Percentiles rank a stretch among this genome's conserved stretches.
These are phyloP conservation scores for Scaptomyza flava DNA, from an alignment of 2,888 invertebrate species.

Conservation along the genomic window DNA sequence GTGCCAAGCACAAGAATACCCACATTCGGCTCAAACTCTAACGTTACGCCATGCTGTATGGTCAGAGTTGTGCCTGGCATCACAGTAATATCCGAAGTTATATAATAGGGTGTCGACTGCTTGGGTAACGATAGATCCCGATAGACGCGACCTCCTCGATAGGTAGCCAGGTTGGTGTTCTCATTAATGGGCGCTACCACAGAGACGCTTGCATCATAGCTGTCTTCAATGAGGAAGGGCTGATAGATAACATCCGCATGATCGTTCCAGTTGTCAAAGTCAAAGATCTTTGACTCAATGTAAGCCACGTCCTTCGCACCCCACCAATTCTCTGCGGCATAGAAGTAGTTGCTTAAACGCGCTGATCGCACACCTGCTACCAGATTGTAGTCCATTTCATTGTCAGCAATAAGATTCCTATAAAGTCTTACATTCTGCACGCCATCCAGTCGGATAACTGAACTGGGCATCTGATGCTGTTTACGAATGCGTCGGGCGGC, in stretches of 20 bases:
- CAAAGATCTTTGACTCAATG: constrained; percentile 95
- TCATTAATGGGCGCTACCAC: constrained; percentile 85
- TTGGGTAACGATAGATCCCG: constrained; percentile 88
- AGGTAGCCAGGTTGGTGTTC: constrained; percentile 87
- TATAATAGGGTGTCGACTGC: constrained; percentile 89
- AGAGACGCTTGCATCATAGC: constrained; percentile 91
- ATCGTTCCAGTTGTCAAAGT: constrained; percentile 99
- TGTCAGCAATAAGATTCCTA: constrained; percentile 94
- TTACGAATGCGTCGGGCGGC: constrained; percentile 60
- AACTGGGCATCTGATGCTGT: constrained; percentile 86
- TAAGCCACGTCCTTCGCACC: constrained; percentile 90
- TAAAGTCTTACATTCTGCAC: constrained; percentile 96
- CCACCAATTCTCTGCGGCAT: constrained; percentile 99
- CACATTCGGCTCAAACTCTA: constrained; percentile 98
- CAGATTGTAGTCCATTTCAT: constrained; percentile 94
- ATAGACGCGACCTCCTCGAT: constrained; percentile 90
- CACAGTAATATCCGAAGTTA: constrained; percentile 96
- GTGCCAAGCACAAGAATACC: constrained; percentile 97
- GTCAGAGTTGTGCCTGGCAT: constrained; percentile 96
- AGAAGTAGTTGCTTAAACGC: constrained; percentile 92
- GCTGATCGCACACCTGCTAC: constrained; percentile 96
- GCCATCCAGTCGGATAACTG: constrained; percentile 95
- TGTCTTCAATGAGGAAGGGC: constrained; percentile 93
- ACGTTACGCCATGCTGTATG: constrained; percentile 93
- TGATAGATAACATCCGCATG: constrained; percentile 96